Conservation (phyloP, 2,888 invertebrate genomes). For the Ypsolopha scabrella region DNA sequence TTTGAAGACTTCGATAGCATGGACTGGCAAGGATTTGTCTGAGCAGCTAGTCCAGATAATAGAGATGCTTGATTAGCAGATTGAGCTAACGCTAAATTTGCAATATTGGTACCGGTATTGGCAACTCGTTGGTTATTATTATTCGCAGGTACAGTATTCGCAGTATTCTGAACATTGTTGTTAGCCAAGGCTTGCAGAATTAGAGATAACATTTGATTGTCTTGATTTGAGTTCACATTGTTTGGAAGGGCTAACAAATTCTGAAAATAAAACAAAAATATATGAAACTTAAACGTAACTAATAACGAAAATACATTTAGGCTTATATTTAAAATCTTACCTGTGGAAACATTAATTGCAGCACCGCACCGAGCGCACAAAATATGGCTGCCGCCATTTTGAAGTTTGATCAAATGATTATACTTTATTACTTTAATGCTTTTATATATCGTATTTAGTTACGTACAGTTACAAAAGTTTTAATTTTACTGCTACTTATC, state of each 20-base stretch:
- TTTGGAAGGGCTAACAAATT: background rate
- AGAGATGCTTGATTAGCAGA: too few relatives aligned
- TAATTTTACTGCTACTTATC: too few relatives aligned
- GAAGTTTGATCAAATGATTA: conserved; percentile 28
- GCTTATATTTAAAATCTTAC: conserved; percentile 8
- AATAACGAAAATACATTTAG: too few relatives aligned
- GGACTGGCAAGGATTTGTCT: too few relatives aligned
- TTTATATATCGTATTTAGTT: too few relatives aligned
- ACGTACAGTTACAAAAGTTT: too few relatives aligned
- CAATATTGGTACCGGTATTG: background rate
- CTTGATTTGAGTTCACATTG: background rate
- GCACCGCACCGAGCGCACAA: conserved; percentile 23
- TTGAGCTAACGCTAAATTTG: background rate
- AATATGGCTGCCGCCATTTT: conserved; percentile 35
- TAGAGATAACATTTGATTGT: background rate
- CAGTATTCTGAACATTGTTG: background rate
- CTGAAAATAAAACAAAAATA: background rate
- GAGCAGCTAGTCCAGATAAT: too few relatives aligned
- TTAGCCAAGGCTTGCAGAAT: background rate
- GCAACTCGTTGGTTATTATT: background rate
- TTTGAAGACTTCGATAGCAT: background rate
- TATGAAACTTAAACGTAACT: conserved; percentile 1
- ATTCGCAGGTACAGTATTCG: background rate
- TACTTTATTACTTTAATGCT: too few relatives aligned
- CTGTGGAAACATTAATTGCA: conserved; percentile 19